Evolutionary conservation across 2,888 invertebrate genomes (phyloP), one percentile per base, ranked within the genome.

Genomic region (Eupithecia tripunctaria): DNA sequence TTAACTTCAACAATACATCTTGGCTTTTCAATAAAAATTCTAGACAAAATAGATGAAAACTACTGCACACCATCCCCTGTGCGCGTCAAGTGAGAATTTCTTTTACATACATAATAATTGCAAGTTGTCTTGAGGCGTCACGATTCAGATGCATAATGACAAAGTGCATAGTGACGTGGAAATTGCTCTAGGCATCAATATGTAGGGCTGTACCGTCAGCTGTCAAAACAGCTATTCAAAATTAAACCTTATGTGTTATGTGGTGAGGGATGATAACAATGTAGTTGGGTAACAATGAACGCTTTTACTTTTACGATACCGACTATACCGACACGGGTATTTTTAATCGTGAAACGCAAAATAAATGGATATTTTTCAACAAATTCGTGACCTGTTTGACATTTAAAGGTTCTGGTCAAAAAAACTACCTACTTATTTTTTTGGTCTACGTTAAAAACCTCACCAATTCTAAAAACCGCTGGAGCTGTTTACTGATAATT

Each of bases 41-140:
- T 62, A 66, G 21, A 70, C 3, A 1, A 64, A 71, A 63, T 65
- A 75, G 68, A 71, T 56, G 32, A 72, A 71, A 41, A 65, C 86
- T 41, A 84, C 91, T 92, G 83, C 82, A 88, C 71, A 72, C 75
- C 72, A 77, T 86, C 87, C 85, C 56, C 77, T 91, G 89, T 90
- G 77, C 90, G 76, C 79, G 84, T 85, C 89, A 88, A 78, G 86
- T 90, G 92, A 91, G 91, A 93, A 93, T 93, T 93, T 92, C 93
- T 93, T 94, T 93, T 90, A 94, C 93, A 94, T 92, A 94, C 92
- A 92, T 91, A 92, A 94, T 93, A 94, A 94, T 94, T 94, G 94
- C 90, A 87, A 92, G 91, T 91, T 92, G 93, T 94, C 93, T 93
- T 86, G 91, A 90, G 94, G 94, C 94, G 92, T 94, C 94, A 94